Percentiles rank a stretch among this genome's conserved stretches.
Conservation (phyloP, 2,888 invertebrate genomes). For the Melanotus villosus region DNA sequence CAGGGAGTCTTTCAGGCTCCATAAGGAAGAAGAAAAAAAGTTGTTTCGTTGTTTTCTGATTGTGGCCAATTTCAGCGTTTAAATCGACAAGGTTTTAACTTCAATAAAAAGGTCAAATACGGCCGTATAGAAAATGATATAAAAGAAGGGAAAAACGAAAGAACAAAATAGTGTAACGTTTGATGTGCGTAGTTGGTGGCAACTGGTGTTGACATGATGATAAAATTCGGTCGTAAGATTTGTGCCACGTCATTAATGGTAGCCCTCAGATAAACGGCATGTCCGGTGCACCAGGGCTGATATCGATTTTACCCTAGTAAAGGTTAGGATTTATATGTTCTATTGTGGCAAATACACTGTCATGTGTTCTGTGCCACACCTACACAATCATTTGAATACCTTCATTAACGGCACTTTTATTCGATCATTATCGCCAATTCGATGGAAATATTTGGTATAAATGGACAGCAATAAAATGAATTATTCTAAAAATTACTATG, state of each 20-base stretch:
- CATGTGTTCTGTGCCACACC: constrained; percentile 35
- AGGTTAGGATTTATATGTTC: constrained; percentile 49
- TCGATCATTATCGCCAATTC: not conserved
- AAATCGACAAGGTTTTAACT: not conserved
- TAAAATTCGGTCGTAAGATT: constrained; percentile 65
- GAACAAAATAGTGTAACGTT: constrained; percentile 53
- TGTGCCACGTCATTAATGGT: constrained; percentile 65
- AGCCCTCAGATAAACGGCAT: constrained; percentile 62
- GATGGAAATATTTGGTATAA: not conserved
- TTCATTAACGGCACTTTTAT: constrained; percentile 1
- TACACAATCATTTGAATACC: constrained; percentile 33
- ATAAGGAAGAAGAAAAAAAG: too few species aligned
- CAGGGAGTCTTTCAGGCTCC: too few species aligned
- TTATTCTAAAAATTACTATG: too few species aligned
- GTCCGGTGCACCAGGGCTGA: constrained; percentile 60
- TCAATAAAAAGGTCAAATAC: not conserved
- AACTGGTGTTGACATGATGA: constrained; percentile 67
- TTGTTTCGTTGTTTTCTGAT: not conserved
- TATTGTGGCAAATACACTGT: constrained; percentile 40
- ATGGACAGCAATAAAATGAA: too few species aligned
- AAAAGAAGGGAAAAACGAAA: constrained; percentile 17
- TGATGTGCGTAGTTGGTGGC: constrained; percentile 62
- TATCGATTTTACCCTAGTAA: constrained; percentile 63
- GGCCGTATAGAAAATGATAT: constrained; percentile 4
- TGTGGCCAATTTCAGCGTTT: not conserved